Conservation (phyloP, 2,888 invertebrate genomes). For the Helobdella robusta region DNA sequence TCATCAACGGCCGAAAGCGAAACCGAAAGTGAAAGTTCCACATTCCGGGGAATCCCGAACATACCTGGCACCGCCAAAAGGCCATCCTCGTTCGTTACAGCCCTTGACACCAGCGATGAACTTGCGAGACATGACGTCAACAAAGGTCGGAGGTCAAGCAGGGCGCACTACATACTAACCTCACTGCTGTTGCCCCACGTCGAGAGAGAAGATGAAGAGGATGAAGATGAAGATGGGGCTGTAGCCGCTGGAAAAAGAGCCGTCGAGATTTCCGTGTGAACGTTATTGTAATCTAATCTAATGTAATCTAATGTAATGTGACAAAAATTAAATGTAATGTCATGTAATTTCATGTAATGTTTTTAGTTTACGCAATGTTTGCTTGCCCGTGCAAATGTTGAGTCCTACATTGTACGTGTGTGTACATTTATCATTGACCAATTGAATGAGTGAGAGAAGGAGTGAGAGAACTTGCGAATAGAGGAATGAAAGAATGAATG, state of each 20-base stretch:
- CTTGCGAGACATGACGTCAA: slow-evolving; percentile 33
- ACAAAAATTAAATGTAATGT: too few species aligned
- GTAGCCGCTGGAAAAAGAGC: neutral
- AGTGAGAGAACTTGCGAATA: too few species aligned
- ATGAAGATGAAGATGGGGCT: slow-evolving; percentile 14
- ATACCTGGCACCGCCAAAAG: slow-evolving; percentile 36
- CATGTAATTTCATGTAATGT: too few species aligned
- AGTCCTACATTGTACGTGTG: too few species aligned
- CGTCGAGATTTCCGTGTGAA: slow-evolving; percentile 10
- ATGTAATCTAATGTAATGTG: too few species aligned
- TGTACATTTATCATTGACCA: too few species aligned
- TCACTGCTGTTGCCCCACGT: slow-evolving; percentile 21
- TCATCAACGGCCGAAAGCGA: neutral
- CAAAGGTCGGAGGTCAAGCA: slow-evolving; percentile 7
- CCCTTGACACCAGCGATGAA: slow-evolving; percentile 48
- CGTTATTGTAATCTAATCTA: too few species aligned
- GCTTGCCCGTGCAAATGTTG: too few species aligned
- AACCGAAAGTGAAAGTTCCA: neutral
- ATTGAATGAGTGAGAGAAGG: too few species aligned
- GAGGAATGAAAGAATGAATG: too few species aligned
- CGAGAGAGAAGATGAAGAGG: slow-evolving; percentile 20
- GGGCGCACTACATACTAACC: slow-evolving; percentile 19
- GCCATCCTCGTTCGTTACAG: slow-evolving; percentile 49
- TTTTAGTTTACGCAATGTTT: too few species aligned
- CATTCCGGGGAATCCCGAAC: slow-evolving; percentile 22